phyloP scores from a whole-genome alignment of 1,140 invertebrate species.

The Drosophila repletoides region DNA sequence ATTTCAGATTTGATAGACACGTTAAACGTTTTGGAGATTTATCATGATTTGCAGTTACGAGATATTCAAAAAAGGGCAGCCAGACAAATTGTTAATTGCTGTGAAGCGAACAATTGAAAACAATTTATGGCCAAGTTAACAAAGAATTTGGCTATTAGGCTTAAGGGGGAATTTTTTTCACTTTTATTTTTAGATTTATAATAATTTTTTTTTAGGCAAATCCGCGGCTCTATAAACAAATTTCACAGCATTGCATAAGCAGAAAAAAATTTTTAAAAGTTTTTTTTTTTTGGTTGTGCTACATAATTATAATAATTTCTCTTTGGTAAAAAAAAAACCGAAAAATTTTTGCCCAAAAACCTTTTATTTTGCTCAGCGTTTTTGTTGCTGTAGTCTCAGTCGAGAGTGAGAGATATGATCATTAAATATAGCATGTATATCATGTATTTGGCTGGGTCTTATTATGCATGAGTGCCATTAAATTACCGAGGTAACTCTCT shows the following conservation, averaged over 20 bases:
- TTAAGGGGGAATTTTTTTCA: not conserved
- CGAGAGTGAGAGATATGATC: conserved; percentile 47
- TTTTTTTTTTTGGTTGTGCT: conserved; percentile 14
- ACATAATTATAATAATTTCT: conserved; percentile 51
- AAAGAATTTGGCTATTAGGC: conserved; percentile 30
- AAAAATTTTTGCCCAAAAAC: conserved; percentile 33
- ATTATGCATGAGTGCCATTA: conserved; percentile 60
- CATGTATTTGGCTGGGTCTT: conserved; percentile 47
- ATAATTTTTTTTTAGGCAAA: conserved; percentile 6
- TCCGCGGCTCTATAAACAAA: conserved; percentile 27
- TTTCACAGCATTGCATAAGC: conserved; percentile 37
- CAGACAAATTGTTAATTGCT: conserved; percentile 14
- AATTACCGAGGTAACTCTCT: conserved; percentile 49
- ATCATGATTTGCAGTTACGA: conserved; percentile 20
- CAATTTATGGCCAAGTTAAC: conserved; percentile 24
- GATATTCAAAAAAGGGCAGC: conserved; percentile 24
- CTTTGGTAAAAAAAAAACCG: conserved; percentile 30
- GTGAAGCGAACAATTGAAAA: conserved; percentile 18
- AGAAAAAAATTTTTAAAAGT: conserved; percentile 5
- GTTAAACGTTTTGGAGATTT: conserved; percentile 25
- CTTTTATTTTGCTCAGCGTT: conserved; percentile 39
- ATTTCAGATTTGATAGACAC: conserved; percentile 11
- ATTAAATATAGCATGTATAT: conserved; percentile 59
- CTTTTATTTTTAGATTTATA: not conserved
- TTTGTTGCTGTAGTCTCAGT: conserved; percentile 1